phyloP scores from a whole-genome alignment of 2,113 vertebrate genomes.

The Petaurus breviceps region DNA sequence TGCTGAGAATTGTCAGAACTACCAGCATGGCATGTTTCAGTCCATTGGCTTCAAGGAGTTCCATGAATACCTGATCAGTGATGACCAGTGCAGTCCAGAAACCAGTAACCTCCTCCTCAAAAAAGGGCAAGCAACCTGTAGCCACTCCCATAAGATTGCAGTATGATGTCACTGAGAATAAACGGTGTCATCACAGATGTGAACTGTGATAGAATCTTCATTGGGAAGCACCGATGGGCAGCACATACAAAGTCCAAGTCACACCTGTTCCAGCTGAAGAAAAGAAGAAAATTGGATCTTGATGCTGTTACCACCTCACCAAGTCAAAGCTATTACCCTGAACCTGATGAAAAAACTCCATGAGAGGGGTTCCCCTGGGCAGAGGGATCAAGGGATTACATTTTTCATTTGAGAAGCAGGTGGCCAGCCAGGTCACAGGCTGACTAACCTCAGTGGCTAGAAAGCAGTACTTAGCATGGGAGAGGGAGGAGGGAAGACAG shows the following conservation, averaged over 20 bases:
- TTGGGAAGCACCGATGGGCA: conserved; percentile 95
- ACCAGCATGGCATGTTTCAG: too few relatives aligned
- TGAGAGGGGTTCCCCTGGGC: neutral
- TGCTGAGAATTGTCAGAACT: too few relatives aligned
- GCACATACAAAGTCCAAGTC: conserved; percentile 95
- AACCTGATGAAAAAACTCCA: neutral
- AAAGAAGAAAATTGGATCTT: conserved; percentile 85
- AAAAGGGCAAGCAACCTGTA: conserved; percentile 87
- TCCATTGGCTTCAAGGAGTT: too few relatives aligned
- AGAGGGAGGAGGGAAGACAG: neutral
- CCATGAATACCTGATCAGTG: too few relatives aligned
- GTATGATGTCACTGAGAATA: conserved; percentile 83
- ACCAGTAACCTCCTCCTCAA: too few relatives aligned
- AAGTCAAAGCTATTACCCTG: conserved; percentile 31
- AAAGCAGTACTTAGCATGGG: neutral
- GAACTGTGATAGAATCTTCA: conserved; percentile 90
- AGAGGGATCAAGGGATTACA: conserved; percentile 40
- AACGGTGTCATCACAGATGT: conserved; percentile 87
- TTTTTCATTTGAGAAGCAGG: conserved; percentile 36
- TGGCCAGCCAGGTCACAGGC: neutral
- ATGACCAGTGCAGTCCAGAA: too few relatives aligned
- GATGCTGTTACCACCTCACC: neutral
- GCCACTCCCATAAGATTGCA: conserved; percentile 86
- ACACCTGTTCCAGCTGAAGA: conserved; percentile 91
- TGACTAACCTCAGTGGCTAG: neutral